Evolutionary conservation across 1,140 invertebrate species (phyloP), one percentile per base, ranked within the genome.

Genomic region (Drosophila kohkoa): DNA sequence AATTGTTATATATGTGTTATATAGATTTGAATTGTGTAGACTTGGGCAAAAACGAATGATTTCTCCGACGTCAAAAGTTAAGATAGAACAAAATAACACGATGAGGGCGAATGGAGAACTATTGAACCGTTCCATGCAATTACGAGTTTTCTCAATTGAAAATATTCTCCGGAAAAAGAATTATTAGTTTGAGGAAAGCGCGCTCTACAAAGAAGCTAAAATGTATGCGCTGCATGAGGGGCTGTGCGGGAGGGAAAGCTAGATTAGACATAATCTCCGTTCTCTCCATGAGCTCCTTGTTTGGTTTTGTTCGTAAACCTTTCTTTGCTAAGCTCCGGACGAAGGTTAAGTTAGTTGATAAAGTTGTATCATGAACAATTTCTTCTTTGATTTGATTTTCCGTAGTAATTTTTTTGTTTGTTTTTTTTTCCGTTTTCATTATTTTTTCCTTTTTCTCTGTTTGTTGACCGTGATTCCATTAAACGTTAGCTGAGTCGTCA

Each of bases 401-500:
- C 0, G 45, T 10, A 25, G 20, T 25, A 25, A 4, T 32, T 13
- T 60, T 69, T 32, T 45, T 80, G 15, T 65, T 79, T 67, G 13
- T 8, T 89, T n/a, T 5, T 1, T 62, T 48, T 74, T 58, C 4
- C 4, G 2, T 35, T 67, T 66, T 52, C 8, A 1, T 72, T 15
- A 15, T 35, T 54, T 63, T 10, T 45, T 67, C 49, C 74, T 67
- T 41, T 35, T 32, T 43, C 87, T 25, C 2, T 38, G 49, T 35
- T 63, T 10, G n/a, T 46, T 43, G n/a, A 35, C 49, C 63, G 41
- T 67, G 63, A 67, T 58, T 76, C 77, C 77, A 35, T 79, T 16
- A 13, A 65, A 68, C 41, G 69, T 43, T 77, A 51, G 63, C 69
- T 52, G 66, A 51, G 79, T 82, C 68, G 83, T 82, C 62, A 51